phyloP scores from a whole-genome alignment of 2,888 invertebrate genomes.

The Hirtodrosophila alboralis region DNA sequence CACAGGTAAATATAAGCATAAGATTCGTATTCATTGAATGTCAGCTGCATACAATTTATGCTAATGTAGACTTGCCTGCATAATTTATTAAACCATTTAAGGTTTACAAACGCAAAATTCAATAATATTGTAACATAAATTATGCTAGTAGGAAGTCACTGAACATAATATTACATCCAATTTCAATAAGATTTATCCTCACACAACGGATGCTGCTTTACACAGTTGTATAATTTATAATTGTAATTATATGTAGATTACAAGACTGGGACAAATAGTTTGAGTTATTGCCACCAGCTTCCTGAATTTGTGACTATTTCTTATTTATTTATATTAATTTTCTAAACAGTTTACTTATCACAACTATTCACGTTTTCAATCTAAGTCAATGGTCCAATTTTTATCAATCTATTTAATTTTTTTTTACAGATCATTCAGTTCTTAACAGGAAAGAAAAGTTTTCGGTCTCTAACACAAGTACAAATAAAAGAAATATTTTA shows the following conservation, averaged over 20 bases:
- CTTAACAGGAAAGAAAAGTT: too few relatives aligned
- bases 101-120: conserved; percentile 12
- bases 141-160: conserved; percentile 32
- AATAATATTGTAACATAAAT: conserved; percentile 12
- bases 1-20: conserved; percentile 17
- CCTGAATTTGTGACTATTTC: conserved; percentile 27
- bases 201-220: conserved; percentile 25
- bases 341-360: too few relatives aligned
- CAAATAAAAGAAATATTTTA: too few relatives aligned
- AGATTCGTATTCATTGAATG: conserved; percentile 18
- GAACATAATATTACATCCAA: not conserved
- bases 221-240: conserved; percentile 20
- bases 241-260: conserved; percentile 63
- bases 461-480: too few relatives aligned
- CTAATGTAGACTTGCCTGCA: conserved; percentile 19
- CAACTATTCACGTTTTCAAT: too few relatives aligned
- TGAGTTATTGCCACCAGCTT: conserved; percentile 26
- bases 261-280: conserved; percentile 10
- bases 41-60: conserved; percentile 37
- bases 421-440: too few relatives aligned
- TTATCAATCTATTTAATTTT: too few relatives aligned
- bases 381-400: too few relatives aligned
- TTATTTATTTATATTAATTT: conserved; percentile 24
- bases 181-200: too few relatives aligned
- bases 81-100: conserved; percentile 36